Base-by-base conservation (phyloP, 1,140 invertebrate species). In the Drosophila obscura region DNA sequence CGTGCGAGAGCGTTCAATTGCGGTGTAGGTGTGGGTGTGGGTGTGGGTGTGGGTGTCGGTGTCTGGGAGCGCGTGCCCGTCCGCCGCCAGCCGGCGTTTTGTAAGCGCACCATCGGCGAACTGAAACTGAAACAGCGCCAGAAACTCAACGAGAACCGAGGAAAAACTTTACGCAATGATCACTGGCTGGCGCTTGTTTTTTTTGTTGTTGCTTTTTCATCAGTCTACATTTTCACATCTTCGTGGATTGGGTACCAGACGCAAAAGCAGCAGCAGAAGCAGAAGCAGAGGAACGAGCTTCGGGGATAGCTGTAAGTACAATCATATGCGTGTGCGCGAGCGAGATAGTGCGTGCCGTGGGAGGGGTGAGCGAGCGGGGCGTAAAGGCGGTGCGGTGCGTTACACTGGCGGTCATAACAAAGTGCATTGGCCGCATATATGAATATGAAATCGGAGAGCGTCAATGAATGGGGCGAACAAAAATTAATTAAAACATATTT, bases 111-210 rank as follows among this genome's bases (percentile, higher is more conserved):
- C 68, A 78, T 82, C 67, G 77, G 61, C 83, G 71, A 87, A 87
- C 82, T 87, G 75, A 83, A 80, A 74, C 75, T 62, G 64, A 84
- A 69, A 74, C 71, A 69, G 52, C 65, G 59, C 61, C 57, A 77
- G 49, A 53, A 72, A 64, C 69, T 65, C 11, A 67, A 74, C 46
- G 31, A 66, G 49, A 65, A 49, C 55, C 41, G 31, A 66, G 51
- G 60, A 39, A 74, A 66, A 77, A 87, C 82, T 87, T 87, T 87
- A 87, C 82, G 82, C 82, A 87, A 87, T 88, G 82, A 87, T 87
- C 82, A 71, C 58, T 43, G 73, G 48, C 61, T 44, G 60, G 52
- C 48, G 82, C 77, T 74, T 56, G 73, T 67, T 87, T 77, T 74
- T 52, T 68, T 67, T 87, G 74, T 87, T 77, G 68, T 64, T 71